Evolutionary conservation across 1,140 invertebrate genomes (phyloP).

Genomic region (Drosophila cardini): DNA sequence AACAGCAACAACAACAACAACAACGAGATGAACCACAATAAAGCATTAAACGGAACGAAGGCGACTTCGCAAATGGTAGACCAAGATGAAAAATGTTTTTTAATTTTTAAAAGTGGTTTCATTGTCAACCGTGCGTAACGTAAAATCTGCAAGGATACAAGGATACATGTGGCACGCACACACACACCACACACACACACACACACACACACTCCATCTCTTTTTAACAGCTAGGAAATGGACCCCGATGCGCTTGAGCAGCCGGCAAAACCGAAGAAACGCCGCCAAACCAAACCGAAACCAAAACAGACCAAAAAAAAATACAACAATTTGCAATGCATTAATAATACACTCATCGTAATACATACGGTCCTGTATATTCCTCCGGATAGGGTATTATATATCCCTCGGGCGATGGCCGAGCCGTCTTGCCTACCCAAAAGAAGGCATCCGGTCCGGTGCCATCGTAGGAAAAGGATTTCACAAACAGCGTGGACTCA

Average conservation of each 20-base stretch:
- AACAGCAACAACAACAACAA: conserved; percentile 39
- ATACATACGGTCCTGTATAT: conserved; percentile 89
- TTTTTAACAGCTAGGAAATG: conserved; percentile 59
- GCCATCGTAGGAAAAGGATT: conserved; percentile 94
- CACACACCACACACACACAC: conserved; percentile 15
- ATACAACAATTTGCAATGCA: conserved; percentile 20
- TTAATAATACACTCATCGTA: conserved; percentile 7
- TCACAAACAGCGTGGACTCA: conserved; percentile 94
- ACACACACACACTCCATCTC: conserved; percentile 20
- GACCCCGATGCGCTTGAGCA: conserved; percentile 72
- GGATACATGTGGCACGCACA: conserved; percentile 52
- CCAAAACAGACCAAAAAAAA: conserved; percentile 1
- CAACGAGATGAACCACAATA: conserved; percentile 44
- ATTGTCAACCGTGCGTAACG: conserved; percentile 84
- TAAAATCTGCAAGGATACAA: conserved; percentile 78
- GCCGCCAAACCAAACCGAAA: conserved; percentile 2
- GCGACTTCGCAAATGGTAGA: conserved; percentile 69
- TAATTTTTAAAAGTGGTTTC: conserved; percentile 85
- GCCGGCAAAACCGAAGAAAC: conserved; percentile 50
- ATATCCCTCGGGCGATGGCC: conserved; percentile 91
- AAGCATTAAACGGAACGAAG: conserved; percentile 56
- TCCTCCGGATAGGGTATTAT: conserved; percentile 94
- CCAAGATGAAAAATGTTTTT: conserved; percentile 84
- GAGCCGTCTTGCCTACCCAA: conserved; percentile 92
- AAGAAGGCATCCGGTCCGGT: conserved; percentile 94